phyloP scores from a whole-genome alignment of 2,797 vertebrate species.

The Tinamus major region DNA sequence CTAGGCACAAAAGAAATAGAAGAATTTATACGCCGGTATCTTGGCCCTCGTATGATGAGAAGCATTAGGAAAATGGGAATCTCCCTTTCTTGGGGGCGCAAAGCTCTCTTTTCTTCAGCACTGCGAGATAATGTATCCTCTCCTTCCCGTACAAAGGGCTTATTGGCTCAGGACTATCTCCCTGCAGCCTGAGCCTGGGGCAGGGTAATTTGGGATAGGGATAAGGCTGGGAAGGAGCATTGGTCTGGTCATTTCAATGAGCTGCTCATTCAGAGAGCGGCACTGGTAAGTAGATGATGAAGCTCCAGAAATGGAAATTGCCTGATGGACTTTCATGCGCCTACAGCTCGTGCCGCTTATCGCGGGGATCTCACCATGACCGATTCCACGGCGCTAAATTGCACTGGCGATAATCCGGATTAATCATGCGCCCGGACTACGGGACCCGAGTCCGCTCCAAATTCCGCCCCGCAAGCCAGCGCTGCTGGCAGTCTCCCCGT shows the following conservation, averaged over 20 bases:
- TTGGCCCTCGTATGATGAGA: slow-evolving; percentile 38
- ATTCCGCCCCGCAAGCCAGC: neutral
- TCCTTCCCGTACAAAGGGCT: slow-evolving; percentile 54
- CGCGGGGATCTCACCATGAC: neutral
- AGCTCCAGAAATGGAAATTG: slow-evolving; percentile 54
- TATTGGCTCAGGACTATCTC: slow-evolving; percentile 64
- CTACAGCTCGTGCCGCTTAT: slow-evolving; percentile 3
- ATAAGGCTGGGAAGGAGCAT: slow-evolving; percentile 32
- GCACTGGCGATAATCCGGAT: slow-evolving; percentile 37
- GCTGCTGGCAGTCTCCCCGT: neutral
- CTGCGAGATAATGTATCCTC: slow-evolving; percentile 54
- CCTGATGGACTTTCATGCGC: neutral
- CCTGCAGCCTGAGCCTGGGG: slow-evolving; percentile 49
- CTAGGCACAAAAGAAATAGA: slow-evolving; percentile 22
- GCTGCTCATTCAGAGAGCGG: neutral
- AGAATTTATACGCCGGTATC: slow-evolving; percentile 32
- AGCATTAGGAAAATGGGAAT: slow-evolving; percentile 54
- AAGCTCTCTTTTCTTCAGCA: slow-evolving; percentile 58
- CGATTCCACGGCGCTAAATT: neutral
- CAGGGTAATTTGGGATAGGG: slow-evolving; percentile 64
- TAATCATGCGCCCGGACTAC: neutral
- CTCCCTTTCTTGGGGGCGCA: slow-evolving; percentile 49
- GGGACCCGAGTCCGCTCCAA: neutral
- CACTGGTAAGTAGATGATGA: slow-evolving; percentile 23
- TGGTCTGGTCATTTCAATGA: slow-evolving; percentile 42